Evolutionary conservation across 2,888 invertebrate genomes (phyloP).

Genomic region (Lithophane ornitopus): DNA sequence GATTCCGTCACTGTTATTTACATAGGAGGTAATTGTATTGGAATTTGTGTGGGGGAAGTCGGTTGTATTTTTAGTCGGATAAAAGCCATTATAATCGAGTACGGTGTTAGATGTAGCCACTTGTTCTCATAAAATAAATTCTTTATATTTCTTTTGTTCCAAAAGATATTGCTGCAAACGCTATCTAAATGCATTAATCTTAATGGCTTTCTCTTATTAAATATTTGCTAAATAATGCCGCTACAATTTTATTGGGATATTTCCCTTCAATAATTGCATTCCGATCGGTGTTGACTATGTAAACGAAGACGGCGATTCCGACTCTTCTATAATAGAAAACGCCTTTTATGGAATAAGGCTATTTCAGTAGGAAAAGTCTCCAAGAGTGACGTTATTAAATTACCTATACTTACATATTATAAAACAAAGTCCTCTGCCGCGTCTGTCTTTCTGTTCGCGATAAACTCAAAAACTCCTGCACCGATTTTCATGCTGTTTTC

Average conservation of each 20-base stretch:
- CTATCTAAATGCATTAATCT: conserved; percentile 48
- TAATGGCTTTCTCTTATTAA: conserved; percentile 17
- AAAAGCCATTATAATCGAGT: neutral
- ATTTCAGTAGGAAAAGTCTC: neutral
- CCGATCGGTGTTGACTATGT: no score
- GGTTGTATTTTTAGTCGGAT: no score
- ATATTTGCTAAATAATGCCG: neutral
- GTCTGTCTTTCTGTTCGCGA: no score
- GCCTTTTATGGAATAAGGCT: neutral
- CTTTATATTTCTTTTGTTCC: conserved; percentile 48
- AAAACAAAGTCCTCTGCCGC: no score
- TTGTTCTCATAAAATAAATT: conserved; percentile 39
- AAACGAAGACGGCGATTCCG: neutral
- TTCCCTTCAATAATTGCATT: no score
- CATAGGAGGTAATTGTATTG: no score
- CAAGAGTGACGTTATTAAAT: neutral
- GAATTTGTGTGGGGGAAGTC: no score
- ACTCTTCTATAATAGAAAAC: neutral
- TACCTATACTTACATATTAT: no score
- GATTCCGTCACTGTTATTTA: no score
- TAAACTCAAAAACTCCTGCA: no score
- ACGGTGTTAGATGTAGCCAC: conserved; percentile 49
- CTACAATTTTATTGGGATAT: neutral
- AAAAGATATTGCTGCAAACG: conserved; percentile 36
- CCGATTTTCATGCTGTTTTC: no score